Evolutionary conservation across 1,140 invertebrate genomes (phyloP).

Genomic region (Geopemphigus sp.): DNA sequence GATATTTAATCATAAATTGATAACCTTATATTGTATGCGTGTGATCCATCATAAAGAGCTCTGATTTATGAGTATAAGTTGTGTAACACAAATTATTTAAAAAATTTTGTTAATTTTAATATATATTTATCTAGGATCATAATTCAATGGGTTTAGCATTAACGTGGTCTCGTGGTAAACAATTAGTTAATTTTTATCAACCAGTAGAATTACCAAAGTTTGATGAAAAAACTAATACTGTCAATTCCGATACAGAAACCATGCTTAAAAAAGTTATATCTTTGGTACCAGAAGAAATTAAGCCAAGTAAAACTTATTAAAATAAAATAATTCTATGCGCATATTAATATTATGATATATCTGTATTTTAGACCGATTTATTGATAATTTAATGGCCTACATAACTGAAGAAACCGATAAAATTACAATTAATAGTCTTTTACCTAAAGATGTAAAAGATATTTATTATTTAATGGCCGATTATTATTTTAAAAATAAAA

Average conservation of each 20-base stretch:
- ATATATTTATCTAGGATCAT: constrained; percentile 74
- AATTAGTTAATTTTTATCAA: constrained; percentile 75
- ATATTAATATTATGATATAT: neutral
- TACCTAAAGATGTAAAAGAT: constrained; percentile 64
- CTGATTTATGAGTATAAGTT: too few species aligned
- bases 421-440: constrained; percentile 58
- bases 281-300: constrained; percentile 67
- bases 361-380: constrained; percentile 44
- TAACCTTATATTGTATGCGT: too few species aligned
- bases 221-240: constrained; percentile 69
- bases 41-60: too few species aligned
- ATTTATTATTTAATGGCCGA: constrained; percentile 88
- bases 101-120: too few species aligned
- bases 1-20: too few species aligned
- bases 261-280: constrained; percentile 73
- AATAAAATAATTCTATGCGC: neutral
- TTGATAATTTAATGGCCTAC: constrained; percentile 64
- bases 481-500: constrained; percentile 88
- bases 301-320: constrained; percentile 57
- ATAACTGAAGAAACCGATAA: constrained; percentile 63
- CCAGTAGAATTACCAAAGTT: constrained; percentile 65
- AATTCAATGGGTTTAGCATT: constrained; percentile 69
- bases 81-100: too few species aligned
- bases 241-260: constrained; percentile 73
- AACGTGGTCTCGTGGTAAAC: constrained; percentile 73